Evolutionary conservation across 2,113 vertebrate species (phyloP), one percentile per base, ranked within the genome.

Genomic region (Odocoileus hemionus): DNA sequence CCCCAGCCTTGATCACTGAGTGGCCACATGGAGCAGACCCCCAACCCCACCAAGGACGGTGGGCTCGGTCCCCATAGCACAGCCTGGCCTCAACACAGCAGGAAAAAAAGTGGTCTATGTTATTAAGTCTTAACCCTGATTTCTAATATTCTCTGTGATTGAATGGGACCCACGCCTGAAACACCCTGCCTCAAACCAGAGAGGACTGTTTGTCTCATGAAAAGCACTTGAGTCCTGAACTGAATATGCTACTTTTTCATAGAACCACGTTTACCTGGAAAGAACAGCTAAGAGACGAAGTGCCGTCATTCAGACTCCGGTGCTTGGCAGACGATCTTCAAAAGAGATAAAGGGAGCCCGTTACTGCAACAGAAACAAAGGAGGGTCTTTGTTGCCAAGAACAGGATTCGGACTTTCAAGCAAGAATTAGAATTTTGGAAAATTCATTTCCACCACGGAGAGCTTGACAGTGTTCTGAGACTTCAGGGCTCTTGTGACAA

Each of bases 1-100:
- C 25, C 30, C 11, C 19, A 14, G 54, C 39, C 60, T 85, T 19
- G 39, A 61, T 19, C 61, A 76, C 82, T 0, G 10, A n/a, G 84
- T 6, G 28, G 25, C 47, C 1, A 0, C 6, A 3, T 39, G 85
- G n/a, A 7, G 26, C 58, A 86, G 84, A 50, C 10, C 4, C 28
- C 28, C 30, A 12, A 9, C 6, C 15, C 67, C 3, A 0, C 21
- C 14, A 1, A 5, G 39, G 54, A 83, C 33, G 8, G 26, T 4
- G 10, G 43, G 28, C 26, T 8, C 33, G 0, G 26, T 57, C 1
- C 7, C 6, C 11, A 2, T 17, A 12, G 43, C n/a, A 5, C 0
- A 15, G 33, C 30, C 30, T 54, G 26, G 47, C 79, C 88, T 33
- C 2, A 0, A 16, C 1, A 4, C 10, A 17, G 39, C 83, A 39